Evolutionary conservation across 2,888 invertebrate species (phyloP).

Genomic region (Ashinkailepas kermadecensis): DNA sequence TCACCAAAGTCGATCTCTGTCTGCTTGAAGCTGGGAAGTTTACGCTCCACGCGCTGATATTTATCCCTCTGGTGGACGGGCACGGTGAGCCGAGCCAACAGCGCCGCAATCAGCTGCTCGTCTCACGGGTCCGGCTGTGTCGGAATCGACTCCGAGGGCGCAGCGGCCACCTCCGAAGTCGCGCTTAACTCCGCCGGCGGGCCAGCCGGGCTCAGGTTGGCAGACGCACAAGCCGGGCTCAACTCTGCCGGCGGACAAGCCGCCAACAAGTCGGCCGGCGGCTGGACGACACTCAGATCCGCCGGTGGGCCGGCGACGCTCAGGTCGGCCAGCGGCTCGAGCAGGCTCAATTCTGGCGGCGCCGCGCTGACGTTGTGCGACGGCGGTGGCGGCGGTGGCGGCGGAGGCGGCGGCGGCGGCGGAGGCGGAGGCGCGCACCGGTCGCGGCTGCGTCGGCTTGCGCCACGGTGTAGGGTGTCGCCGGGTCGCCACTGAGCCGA

Average conservation of each 20-base stretch:
- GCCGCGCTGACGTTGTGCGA: neutral
- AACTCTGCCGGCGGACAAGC: neutral
- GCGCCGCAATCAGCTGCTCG: conserved; percentile 55
- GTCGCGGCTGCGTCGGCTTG: no score
- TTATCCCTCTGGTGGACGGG: conserved; percentile 44
- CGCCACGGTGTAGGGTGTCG: no score
- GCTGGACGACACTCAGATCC: neutral
- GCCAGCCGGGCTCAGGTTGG: neutral
- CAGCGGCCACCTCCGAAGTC: neutral
- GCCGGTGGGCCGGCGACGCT: neutral
- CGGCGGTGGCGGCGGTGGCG: neutral
- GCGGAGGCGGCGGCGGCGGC: neutral
- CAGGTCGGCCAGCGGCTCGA: neutral
- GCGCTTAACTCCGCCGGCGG: neutral
- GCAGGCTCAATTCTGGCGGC: neutral
- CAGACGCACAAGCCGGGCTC: neutral
- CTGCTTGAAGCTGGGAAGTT: conserved; percentile 22
- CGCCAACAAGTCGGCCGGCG: neutral
- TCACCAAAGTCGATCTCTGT: conserved; percentile 1
- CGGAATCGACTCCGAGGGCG: neutral
- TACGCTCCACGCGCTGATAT: conserved; percentile 22
- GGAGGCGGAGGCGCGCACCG: neutral
- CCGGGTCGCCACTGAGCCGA: no score
- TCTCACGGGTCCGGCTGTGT: conserved; percentile 69
- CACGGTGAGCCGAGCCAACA: conserved; percentile 59